Conservation (phyloP, 2,113 vertebrate species). For the Orientallactaga bullata region DNA sequence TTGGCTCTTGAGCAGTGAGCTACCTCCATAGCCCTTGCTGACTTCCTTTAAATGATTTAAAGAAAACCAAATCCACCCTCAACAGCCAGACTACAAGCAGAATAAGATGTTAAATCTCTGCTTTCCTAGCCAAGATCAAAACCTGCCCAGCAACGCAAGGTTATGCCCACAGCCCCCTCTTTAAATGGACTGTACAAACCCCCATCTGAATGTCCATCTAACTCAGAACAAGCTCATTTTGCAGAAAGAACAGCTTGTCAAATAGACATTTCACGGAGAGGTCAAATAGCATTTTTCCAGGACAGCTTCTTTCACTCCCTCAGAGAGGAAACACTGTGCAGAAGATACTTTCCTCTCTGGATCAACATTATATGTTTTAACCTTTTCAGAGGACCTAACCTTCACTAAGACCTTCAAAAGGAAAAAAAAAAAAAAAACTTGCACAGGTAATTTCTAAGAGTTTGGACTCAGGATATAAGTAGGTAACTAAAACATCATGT, state of each 20-base stretch:
- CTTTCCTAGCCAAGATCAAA: not conserved
- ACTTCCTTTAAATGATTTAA: conserved; percentile 10
- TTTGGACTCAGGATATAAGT: not conserved
- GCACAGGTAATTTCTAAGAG: not conserved
- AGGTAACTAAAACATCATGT: not conserved
- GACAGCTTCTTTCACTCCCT: conserved; percentile 61
- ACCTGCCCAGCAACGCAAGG: not conserved
- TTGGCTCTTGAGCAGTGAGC: not conserved
- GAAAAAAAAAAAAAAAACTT: not conserved
- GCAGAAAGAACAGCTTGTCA: conserved; percentile 56
- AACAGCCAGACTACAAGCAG: not conserved
- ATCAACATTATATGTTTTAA: conserved; percentile 64
- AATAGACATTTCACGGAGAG: conserved; percentile 27
- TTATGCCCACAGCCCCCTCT: not conserved
- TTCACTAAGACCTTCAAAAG: conserved; percentile 42
- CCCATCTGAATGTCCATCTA: not conserved
- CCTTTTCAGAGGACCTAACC: conserved; percentile 59
- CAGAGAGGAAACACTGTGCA: conserved; percentile 14
- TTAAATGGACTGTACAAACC: not conserved
- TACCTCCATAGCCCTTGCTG: not conserved
- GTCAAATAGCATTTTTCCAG: conserved; percentile 61
- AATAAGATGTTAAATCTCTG: not conserved
- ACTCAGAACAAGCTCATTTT: conserved; percentile 44
- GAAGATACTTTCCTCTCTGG: conserved; percentile 31
- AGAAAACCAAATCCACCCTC: not conserved